Percentiles rank a stretch among this genome's conserved stretches.
Conservation (phyloP, 2,888 invertebrate genomes). For the Hedychridium roseum region DNA sequence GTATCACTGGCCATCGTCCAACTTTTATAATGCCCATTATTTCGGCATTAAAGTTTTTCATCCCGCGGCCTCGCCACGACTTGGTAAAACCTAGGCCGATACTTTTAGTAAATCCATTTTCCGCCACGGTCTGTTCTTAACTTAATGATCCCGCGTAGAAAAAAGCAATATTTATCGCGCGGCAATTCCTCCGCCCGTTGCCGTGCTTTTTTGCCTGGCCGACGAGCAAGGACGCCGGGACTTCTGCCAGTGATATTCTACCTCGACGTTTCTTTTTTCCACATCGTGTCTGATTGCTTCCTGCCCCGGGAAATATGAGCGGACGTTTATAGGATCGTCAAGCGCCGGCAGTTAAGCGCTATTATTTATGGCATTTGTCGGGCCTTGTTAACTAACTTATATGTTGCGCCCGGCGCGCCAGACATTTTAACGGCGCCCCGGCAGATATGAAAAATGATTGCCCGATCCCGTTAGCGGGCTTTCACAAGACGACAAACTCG, state of each 20-base stretch:
- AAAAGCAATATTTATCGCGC: conserved; percentile 44
- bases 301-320: conserved; percentile 38
- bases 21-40: conserved; percentile 46
- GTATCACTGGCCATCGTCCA: conserved; percentile 43
- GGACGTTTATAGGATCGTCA: conserved; percentile 41
- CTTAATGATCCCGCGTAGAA: conserved; percentile 44
- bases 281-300: conserved; percentile 42
- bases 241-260: conserved; percentile 38
- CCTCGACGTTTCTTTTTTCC: conserved; percentile 4
- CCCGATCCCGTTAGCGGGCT: too few relatives aligned
- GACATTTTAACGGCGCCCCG: conserved; percentile 26
- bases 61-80: too few relatives aligned
- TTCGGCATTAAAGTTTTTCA: conserved; percentile 48
- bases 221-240: conserved; percentile 25
- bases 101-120: conserved; percentile 52
- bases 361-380: conserved; percentile 43
- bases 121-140: conserved; percentile 42
- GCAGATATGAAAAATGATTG: too few relatives aligned
- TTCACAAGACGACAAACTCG: too few relatives aligned
- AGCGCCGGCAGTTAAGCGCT: conserved; percentile 16
- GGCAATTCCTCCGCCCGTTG: conserved; percentile 8
- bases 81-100: conserved; percentile 32
- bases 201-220: neutral
- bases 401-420: conserved; percentile 23
- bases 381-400: conserved; percentile 36